Evolutionary conservation across 2,888 invertebrate species (phyloP), one percentile per base, ranked within the genome.

Genomic region (Marronus borbonicus): DNA sequence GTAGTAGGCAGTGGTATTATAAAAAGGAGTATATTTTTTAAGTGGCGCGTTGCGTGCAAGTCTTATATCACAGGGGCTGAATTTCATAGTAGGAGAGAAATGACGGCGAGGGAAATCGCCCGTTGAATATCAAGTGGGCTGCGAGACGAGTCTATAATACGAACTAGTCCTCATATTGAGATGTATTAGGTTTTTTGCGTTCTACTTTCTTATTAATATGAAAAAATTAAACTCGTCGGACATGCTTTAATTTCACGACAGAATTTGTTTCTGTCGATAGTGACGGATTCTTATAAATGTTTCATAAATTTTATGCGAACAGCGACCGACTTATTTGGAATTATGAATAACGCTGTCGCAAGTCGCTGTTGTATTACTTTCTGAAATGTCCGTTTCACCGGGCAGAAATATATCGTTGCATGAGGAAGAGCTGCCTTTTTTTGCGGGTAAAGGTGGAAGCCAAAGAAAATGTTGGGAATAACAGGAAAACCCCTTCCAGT

Each of bases 41-140:
- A 82, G 80, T 81, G 80, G 80, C 81, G 80, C 80, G 81, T 80
- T 81, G 80, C 80, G 80, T 80, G 82, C 82, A 83, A 86, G 86
- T 85, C 85, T 85, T 86, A 86, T 86, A 84, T 85, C 85, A 84
- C 82, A 84, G 82, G 85, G 85, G 85, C 84, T 85, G 85, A 87
- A 88, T 87, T 87, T 87, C 84, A 85, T 72, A 72, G 70, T 52
- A 85, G 85, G 86, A 85, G 85, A 85, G 86, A 85, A 87, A 88
- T 88, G 88, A 88, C 86, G 87, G 87, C 88, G 86, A 86, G 87
- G 86, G 85, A 86, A 87, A 86, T 86, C 87, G 88, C 85, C 85
- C 83, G 82, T 85, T 82, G 88, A 88, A 88, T 88, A 88, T 86
- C 86, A 88, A 88, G 85, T 85, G 81, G 81, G 79, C 62, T 60